phyloP scores from a whole-genome alignment of 2,113 vertebrate genomes.

The Pteropus alecto region DNA sequence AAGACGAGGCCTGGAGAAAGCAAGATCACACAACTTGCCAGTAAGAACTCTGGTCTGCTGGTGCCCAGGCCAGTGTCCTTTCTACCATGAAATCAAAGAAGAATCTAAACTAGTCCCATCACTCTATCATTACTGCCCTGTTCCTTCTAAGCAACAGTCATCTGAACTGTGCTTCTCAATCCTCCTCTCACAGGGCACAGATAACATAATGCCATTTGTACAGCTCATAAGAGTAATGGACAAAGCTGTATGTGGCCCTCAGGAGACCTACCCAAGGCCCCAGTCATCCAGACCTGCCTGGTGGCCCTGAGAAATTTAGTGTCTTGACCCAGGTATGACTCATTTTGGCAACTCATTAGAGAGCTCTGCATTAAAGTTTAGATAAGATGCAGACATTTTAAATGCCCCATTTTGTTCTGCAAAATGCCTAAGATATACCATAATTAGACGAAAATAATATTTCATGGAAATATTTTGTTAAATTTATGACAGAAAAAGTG shows the following conservation, averaged over 20 bases:
- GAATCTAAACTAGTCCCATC: not conserved
- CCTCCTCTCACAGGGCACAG: not conserved
- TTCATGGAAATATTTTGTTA: constrained; percentile 15
- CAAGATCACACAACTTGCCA: not conserved
- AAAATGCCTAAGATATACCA: not conserved
- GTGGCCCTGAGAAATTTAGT: not conserved
- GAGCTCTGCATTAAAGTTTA: not conserved
- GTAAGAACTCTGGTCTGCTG: not conserved
- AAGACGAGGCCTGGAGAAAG: not conserved
- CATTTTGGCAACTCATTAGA: not conserved
- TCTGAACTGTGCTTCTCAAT: not conserved
- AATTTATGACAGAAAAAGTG: constrained; percentile 20
- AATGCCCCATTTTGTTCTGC: not conserved
- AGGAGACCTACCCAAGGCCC: not conserved
- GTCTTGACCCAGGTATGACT: not conserved
- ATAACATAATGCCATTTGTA: not conserved
- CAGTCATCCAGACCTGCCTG: not conserved
- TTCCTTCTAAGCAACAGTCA: not conserved
- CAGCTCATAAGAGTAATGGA: not conserved
- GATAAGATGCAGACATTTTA: not conserved
- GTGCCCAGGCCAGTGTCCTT: not conserved
- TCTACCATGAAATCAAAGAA: not conserved
- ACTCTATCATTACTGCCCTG: not conserved
- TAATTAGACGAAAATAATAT: not conserved
- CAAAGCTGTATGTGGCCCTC: not conserved